Evolutionary conservation across 1,140 invertebrate species (phyloP).

Genomic region (Copidosoma floridanum): DNA sequence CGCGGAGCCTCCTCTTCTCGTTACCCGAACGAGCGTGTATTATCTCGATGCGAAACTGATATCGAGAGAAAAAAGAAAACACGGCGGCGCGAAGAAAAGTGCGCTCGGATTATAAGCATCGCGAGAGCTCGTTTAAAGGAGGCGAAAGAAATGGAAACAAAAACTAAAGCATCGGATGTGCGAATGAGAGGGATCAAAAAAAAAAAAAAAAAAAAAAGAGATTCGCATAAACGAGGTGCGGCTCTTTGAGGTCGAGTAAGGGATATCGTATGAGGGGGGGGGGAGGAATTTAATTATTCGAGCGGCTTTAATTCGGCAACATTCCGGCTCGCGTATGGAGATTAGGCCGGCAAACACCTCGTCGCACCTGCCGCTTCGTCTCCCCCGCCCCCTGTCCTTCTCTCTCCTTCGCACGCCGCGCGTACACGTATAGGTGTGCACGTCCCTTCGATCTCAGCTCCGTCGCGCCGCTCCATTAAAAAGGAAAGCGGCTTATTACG

Average conservation of each 20-base stretch:
- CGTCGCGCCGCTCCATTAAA: conserved; percentile 10
- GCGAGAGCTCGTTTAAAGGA: too few species aligned
- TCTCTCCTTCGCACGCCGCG: not conserved
- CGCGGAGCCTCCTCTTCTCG: too few species aligned
- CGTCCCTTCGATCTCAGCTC: not conserved
- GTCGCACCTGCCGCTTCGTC: conserved; percentile 23
- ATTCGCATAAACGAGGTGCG: not conserved
- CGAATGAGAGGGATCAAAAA: too few species aligned
- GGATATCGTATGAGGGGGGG: not conserved
- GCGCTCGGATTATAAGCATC: too few species aligned
- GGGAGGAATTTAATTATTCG: conserved; percentile 31
- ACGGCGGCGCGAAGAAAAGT: too few species aligned
- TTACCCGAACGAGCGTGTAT: too few species aligned
- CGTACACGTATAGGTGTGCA: too few species aligned
- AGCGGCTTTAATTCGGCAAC: conserved; percentile 34
- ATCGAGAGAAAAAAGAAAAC: too few species aligned
- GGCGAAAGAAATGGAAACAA: too few species aligned
- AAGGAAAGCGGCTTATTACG: conserved; percentile 24
- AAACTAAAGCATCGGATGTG: too few species aligned
- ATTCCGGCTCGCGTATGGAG: conserved; percentile 37
- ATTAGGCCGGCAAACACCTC: conserved; percentile 32
- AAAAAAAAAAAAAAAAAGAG: not conserved
- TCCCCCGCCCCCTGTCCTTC: not conserved
- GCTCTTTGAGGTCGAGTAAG: not conserved
- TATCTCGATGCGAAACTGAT: too few species aligned